Base-by-base conservation (phyloP, 2,113 vertebrate genomes). In the Vulpes vulpes region DNA sequence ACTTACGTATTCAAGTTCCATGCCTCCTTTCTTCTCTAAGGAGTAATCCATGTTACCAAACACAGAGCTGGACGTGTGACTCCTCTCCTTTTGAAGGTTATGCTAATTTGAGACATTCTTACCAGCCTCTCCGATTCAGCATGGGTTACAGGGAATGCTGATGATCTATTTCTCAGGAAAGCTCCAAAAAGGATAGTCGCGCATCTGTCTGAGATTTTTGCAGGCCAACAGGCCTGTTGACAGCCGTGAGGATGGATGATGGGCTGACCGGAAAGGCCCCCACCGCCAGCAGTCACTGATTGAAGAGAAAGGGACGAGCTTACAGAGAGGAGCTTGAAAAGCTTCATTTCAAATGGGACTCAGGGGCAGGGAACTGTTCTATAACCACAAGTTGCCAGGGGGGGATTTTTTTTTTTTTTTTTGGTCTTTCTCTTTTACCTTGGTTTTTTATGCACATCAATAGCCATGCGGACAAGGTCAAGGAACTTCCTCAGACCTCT, bases 401-500 rank as follows among this genome's bases (percentile, higher is more conserved):
- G 53, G 5, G 4, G 8, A 35, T 35, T 35, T 16, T 43, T 43
- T 43, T 43, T 43, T 43, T 43, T 27, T n/a, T 32, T 62, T 62
- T 6, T 16, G 3, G 51, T 83, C 71, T 81, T 89, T 81, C 38
- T 95, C 88, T 96, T 51, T 67, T 95, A 69, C 8, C 17, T 79
- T 73, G 53, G 11, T 60, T 82, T 96, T 80, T 84, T 83, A 80
- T 82, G 35, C 62, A 89, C 57, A 86, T 86, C 95, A 89, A 35
- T 3, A 91, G 73, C 38, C 43, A 38, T 5, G 55, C 16, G 80
- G 86, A 89, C 57, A 97, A 97, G 73, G 82, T 87, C 67, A 94
- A 97, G 51, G 57, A 82, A 96, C 83, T 80, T 74, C 43, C 53
- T n/a, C 11, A 53, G 38, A 93, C 10, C 79, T 80, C 43, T 65